phyloP scores from a whole-genome alignment of 2,113 vertebrate species.

The Myotis brandtii region DNA sequence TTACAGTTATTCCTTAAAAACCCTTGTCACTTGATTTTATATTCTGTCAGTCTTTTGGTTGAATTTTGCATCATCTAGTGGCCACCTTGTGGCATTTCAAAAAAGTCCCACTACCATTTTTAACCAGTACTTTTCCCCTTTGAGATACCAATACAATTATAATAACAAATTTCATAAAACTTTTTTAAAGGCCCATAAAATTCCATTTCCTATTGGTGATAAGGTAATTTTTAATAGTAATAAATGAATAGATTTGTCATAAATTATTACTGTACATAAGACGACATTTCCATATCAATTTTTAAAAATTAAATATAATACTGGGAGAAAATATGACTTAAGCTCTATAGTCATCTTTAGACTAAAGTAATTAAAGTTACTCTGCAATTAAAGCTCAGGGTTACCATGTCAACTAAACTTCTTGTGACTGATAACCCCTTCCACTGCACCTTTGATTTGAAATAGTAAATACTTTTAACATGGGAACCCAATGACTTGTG shows the following conservation, averaged over 20 bases:
- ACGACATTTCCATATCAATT: conserved; percentile 42
- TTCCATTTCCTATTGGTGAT: conserved; percentile 55
- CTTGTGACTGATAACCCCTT: background rate
- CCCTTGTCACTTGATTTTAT: conserved; percentile 50
- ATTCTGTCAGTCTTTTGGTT: conserved; percentile 46
- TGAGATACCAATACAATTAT: conserved; percentile 43
- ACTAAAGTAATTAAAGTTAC: conserved; percentile 30
- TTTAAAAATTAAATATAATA: conserved; percentile 67
- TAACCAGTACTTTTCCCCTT: background rate
- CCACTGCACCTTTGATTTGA: background rate
- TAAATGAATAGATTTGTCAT: conserved; percentile 58
- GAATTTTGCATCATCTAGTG: conserved; percentile 40
- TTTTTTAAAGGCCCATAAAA: conserved; percentile 52
- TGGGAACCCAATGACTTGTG: background rate
- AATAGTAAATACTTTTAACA: conserved; percentile 1
- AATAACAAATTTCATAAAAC: conserved; percentile 57
- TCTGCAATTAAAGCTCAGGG: conserved; percentile 34
- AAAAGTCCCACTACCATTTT: conserved; percentile 13
- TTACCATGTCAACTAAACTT: background rate
- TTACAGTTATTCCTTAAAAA: conserved; percentile 62
- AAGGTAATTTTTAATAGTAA: conserved; percentile 65
- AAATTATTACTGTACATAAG: conserved; percentile 66
- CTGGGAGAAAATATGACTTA: conserved; percentile 59
- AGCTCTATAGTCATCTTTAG: conserved; percentile 28
- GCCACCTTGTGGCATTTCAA: conserved; percentile 58